phyloP scores from a whole-genome alignment of 2,797 vertebrate genomes.

The Gallirallus australis region DNA sequence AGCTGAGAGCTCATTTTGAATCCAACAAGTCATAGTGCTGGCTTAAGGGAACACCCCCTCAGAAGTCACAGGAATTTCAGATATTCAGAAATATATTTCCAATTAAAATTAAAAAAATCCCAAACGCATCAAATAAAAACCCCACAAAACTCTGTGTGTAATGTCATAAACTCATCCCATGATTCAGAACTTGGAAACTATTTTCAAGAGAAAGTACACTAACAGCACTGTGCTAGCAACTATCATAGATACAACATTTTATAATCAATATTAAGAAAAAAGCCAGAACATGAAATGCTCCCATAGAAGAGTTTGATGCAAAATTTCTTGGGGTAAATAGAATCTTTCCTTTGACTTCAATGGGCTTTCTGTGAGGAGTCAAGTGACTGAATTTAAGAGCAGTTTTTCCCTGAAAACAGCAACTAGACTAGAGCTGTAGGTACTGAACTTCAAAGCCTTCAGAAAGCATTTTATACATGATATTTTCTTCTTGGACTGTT shows the following conservation, averaged over 20 bases:
- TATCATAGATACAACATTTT: background rate
- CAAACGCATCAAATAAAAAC: background rate
- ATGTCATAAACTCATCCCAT: background rate
- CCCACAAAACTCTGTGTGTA: background rate
- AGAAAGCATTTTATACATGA: background rate
- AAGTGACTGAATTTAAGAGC: background rate
- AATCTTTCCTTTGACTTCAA: background rate
- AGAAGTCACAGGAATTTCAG: background rate
- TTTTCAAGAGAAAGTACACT: background rate
- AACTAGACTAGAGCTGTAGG: background rate
- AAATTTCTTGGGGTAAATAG: background rate
- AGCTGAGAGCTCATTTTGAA: background rate
- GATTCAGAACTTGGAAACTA: background rate
- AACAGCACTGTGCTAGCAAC: background rate
- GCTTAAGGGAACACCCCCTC: background rate
- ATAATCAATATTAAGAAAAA: background rate
- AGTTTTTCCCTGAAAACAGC: background rate
- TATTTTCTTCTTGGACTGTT: background rate
- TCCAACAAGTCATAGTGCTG: background rate
- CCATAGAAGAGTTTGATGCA: background rate
- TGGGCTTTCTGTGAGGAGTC: background rate
- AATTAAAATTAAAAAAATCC: background rate
- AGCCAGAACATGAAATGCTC: background rate
- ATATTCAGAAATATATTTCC: background rate
- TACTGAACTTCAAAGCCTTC: background rate